Base-by-base conservation (phyloP, 2,797 vertebrate species). In the Cirrhinus mrigala region DNA sequence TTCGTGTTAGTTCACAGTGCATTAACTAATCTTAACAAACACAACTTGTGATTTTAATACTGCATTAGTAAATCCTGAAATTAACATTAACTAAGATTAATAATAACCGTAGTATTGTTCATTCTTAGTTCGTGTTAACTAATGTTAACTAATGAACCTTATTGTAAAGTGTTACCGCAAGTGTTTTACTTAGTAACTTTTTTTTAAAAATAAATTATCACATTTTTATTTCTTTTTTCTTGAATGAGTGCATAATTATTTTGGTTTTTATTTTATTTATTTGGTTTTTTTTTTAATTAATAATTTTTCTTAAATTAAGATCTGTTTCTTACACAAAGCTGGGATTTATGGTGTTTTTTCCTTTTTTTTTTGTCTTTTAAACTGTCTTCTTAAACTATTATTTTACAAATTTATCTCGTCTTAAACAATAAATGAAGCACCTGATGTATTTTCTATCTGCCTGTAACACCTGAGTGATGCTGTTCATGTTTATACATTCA, bases 401-500 rank as follows among this genome's bases (percentile, higher is more conserved):
- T 20, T 1, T 37, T 3, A 60, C 58, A 60, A 12, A 24, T 24
- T n/a, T 11, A n/a, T 1, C 22, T 62, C 1, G 29, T 77, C 52
- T 60, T 60, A 37, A n/a, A 77, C 33, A 56, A 14, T 9, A 60
- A 77, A 24, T 37, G 0, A 37, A 18, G 9, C 11, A 52, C 27
- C 48, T 33, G 50, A 12, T 27, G 2, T 3, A 16, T 76, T 64
- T 79, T 18, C 12, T 46, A 18, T 48, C 15, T 58, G 78, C 16
- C 2, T 46, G 46, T 27, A 29, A 60, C 11, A 50, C 29, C 44
- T 14, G 8, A 37, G 48, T 79, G 18, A 54, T 40, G 6, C 20
- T 69, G 33, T 86, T 27, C 24, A 20, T 18, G 33, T 3, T 83
- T 86, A 75, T 73, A 27, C 62, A 40, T 6, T 82, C 81, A 46